These are phyloP conservation scores for Tretioscincus oriximinensis DNA, from an alignment of 2,113 vertebrate genomes.

Conservation along the genomic window DNA sequence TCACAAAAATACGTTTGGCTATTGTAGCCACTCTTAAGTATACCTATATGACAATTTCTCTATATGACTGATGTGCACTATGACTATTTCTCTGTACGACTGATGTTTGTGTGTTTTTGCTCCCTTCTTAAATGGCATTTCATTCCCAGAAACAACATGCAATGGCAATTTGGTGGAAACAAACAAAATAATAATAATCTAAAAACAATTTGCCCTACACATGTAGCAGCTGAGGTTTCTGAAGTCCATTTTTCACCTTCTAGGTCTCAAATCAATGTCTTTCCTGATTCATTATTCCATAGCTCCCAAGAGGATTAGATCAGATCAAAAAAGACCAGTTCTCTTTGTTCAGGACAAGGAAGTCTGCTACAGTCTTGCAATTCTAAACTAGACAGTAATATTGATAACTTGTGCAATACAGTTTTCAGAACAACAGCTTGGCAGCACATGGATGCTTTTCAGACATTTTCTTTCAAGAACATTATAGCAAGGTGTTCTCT, in stretches of 20 bases:
- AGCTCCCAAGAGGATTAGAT: not conserved
- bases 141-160: not conserved
- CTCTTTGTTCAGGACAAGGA: not conserved
- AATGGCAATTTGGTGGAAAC: not conserved
- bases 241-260: not conserved
- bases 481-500: not conserved
- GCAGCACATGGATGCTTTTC: not conserved
- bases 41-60: no score
- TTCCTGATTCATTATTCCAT: not conserved
- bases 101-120: not conserved
- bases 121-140: not conserved
- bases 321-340: not conserved
- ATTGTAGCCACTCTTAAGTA: no score
- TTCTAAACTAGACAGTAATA: not conserved
- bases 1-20: no score
- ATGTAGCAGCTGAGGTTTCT: not conserved
- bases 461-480: not conserved
- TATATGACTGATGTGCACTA: no score
- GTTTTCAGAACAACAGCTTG: rapidly evolving
- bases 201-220: not conserved
- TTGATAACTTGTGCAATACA: not conserved
- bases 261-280: not conserved
- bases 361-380: not conserved
- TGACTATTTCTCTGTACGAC: no score
- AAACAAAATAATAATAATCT: not conserved